phyloP scores from a whole-genome alignment of 2,797 vertebrate species.

The Phalloptychus januarius region DNA sequence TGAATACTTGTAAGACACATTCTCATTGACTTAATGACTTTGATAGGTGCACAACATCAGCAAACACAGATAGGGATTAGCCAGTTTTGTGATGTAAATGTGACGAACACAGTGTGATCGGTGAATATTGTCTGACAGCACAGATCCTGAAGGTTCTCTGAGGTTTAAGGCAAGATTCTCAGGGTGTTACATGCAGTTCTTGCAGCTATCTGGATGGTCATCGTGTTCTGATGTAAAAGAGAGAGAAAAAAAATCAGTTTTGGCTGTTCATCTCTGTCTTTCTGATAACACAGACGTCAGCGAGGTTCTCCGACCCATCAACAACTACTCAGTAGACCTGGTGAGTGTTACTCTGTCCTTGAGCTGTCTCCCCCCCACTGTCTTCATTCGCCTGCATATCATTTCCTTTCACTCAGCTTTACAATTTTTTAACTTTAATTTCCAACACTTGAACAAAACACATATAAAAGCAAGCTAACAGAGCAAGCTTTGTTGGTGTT shows the following conservation, averaged over 20 bases:
- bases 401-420: slow-evolving; percentile 6
- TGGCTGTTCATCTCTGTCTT: slow-evolving; percentile 12
- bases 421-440: slow-evolving; percentile 5
- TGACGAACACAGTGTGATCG: slow-evolving; percentile 17
- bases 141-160: slow-evolving; percentile 16
- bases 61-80: slow-evolving; percentile 28
- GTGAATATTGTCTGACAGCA: slow-evolving; percentile 44
- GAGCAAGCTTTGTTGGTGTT: slow-evolving; percentile 66
- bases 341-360: slow-evolving; percentile 43
- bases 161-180: slow-evolving; percentile 24
- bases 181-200: slow-evolving; percentile 17
- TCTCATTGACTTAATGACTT: background rate
- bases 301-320: slow-evolving; percentile 33
- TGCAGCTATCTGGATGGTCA: slow-evolving; percentile 29
- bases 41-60: slow-evolving; percentile 3
- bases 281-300: slow-evolving; percentile 56
- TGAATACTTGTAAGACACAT: background rate
- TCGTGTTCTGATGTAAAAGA: slow-evolving; percentile 33
- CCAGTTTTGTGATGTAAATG: slow-evolving; percentile 35
- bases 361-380: slow-evolving; percentile 36
- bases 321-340: slow-evolving; percentile 14
- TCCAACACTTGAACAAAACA: slow-evolving; percentile 20
- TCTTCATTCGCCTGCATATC: slow-evolving; percentile 26
- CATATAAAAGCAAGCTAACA: slow-evolving; percentile 57
- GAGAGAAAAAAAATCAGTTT: slow-evolving; percentile 37